Evolutionary conservation across 2,113 vertebrate genomes (phyloP).

Genomic region (Cromileptes altivelis): DNA sequence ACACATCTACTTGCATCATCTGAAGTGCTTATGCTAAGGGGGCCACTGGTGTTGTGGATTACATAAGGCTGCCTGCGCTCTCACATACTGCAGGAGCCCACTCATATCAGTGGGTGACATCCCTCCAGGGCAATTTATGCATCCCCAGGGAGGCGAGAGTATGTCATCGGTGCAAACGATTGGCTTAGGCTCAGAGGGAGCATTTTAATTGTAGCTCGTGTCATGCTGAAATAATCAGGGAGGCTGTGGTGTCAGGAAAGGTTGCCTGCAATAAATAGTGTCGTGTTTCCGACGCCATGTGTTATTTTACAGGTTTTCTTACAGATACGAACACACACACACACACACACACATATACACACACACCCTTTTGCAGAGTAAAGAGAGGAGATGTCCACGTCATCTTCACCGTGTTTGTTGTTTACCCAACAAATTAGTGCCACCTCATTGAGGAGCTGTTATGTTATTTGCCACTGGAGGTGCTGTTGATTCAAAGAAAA

Average conservation of each 20-base stretch:
- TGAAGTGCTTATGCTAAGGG: slow-evolving; percentile 23
- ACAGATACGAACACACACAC: slow-evolving; percentile 1
- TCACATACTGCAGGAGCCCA: slow-evolving; percentile 56
- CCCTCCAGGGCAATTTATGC: slow-evolving; percentile 63
- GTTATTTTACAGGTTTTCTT: slow-evolving; percentile 53
- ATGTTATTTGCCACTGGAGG: slow-evolving; percentile 21
- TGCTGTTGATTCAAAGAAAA: slow-evolving; percentile 25
- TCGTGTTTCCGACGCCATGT: slow-evolving; percentile 56
- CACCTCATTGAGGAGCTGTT: neutral
- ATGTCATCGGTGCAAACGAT: slow-evolving; percentile 56
- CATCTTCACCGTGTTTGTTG: slow-evolving; percentile 18
- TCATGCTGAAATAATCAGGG: slow-evolving; percentile 69
- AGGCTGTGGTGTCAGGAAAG: slow-evolving; percentile 52
- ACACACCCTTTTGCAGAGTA: neutral
- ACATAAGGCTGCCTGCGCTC: slow-evolving; percentile 49
- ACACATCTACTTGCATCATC: slow-evolving; percentile 44
- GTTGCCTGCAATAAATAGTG: slow-evolving; percentile 57
- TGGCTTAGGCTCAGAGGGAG: slow-evolving; percentile 65
- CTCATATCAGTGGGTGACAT: slow-evolving; percentile 72
- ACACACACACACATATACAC: too few species aligned
- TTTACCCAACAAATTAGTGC: slow-evolving; percentile 12
- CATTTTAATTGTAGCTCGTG: slow-evolving; percentile 65
- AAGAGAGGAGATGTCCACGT: slow-evolving; percentile 16
- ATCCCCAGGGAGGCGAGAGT: slow-evolving; percentile 59
- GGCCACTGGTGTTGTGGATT: slow-evolving; percentile 47